These are phyloP conservation scores for Drosophila longiperda DNA, from an alignment of 2,888 invertebrate genomes.

Conservation along the genomic window DNA sequence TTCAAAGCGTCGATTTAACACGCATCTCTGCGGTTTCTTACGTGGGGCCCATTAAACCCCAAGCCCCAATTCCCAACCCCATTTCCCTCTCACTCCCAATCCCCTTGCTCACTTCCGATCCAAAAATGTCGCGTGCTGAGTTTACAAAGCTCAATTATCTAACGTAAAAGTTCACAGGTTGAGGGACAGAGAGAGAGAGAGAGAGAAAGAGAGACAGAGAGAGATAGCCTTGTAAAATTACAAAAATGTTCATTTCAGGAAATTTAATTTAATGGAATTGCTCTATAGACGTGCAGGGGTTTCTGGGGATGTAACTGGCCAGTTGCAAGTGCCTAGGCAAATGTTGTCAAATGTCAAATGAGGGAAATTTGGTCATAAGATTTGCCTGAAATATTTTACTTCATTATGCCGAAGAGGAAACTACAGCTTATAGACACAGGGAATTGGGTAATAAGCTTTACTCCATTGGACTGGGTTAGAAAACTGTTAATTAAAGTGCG, in stretches of 20 bases:
- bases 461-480: neutral
- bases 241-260: conserved; percentile 71
- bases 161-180: conserved; percentile 33
- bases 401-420: conserved; percentile 17
- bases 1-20: conserved; percentile 39
- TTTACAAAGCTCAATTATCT: conserved; percentile 66
- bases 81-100: neutral
- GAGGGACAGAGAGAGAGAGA: neutral
- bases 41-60: conserved; percentile 51
- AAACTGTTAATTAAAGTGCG: neutral
- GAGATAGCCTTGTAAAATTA: conserved; percentile 30
- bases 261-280: conserved; percentile 67
- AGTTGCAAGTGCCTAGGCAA: conserved; percentile 22
- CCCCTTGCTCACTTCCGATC: neutral
- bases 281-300: conserved; percentile 7
- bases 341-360: conserved; percentile 47
- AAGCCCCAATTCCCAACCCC: neutral
- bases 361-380: conserved; percentile 32
- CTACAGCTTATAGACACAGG: neutral
- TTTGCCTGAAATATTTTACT: conserved; percentile 23
- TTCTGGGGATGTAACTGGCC: conserved; percentile 9
- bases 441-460: conserved; percentile 1
- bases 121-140: conserved; percentile 54
- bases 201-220: neutral
- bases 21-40: conserved; percentile 58